Evolutionary conservation across 2,888 invertebrate genomes (phyloP).

Genomic region (Philonicus albiceps): DNA sequence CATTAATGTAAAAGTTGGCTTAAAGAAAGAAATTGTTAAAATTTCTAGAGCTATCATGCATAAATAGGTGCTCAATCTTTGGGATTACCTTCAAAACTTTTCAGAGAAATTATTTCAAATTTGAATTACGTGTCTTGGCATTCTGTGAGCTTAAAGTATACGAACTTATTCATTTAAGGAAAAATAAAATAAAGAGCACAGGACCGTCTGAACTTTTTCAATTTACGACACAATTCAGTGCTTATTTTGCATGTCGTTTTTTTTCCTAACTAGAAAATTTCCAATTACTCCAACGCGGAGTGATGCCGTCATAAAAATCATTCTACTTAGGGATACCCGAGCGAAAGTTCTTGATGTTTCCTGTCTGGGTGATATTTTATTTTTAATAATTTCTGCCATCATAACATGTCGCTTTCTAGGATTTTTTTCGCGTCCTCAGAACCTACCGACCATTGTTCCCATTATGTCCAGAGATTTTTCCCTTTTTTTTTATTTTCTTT

Average conservation of each 20-base stretch:
- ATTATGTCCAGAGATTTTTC: neutral
- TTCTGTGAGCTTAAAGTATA: neutral
- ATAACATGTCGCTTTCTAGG: neutral
- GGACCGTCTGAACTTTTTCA: neutral
- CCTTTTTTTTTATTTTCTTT: neutral
- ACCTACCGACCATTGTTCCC: neutral
- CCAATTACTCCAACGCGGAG: neutral
- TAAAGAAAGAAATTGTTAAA: neutral
- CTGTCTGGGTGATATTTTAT: neutral
- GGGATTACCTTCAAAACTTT: neutral
- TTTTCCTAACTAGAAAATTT: neutral
- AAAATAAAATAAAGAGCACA: neutral
- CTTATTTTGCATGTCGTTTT: neutral
- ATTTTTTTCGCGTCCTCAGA: neutral
- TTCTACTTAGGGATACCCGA: neutral
- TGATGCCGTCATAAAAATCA: neutral
- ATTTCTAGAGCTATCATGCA: neutral
- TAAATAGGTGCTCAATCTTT: neutral
- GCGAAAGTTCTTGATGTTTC: neutral
- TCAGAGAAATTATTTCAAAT: neutral
- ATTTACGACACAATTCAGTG: neutral
- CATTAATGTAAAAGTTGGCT: too few relatives aligned
- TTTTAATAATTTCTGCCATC: neutral
- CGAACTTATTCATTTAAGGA: neutral
- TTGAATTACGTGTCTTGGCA: neutral